phyloP scores from a whole-genome alignment of 2,113 vertebrate genomes.

The Herpetotheres cachinnans region DNA sequence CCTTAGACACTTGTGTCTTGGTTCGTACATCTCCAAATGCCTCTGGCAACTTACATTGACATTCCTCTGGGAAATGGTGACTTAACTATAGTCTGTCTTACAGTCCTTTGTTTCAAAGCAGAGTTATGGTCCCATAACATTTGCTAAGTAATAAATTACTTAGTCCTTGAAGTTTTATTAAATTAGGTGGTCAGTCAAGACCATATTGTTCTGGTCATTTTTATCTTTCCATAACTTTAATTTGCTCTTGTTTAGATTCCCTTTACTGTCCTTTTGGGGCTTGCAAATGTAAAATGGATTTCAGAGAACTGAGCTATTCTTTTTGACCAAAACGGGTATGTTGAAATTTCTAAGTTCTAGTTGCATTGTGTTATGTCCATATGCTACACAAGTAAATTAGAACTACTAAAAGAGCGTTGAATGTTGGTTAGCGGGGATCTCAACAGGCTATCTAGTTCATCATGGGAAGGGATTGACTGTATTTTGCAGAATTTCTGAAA shows the following conservation, averaged over 20 bases:
- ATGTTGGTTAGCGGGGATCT: neutral
- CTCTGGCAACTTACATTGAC: rapidly evolving
- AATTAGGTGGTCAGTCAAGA: neutral
- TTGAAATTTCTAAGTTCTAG: neutral
- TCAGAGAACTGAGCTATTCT: neutral
- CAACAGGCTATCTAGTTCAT: neutral
- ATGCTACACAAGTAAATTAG: neutral
- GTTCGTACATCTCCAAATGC: neutral
- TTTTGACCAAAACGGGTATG: neutral
- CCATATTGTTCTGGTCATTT: neutral
- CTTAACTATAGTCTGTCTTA: neutral
- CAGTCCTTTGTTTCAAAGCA: neutral
- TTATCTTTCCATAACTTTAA: neutral
- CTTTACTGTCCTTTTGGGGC: neutral
- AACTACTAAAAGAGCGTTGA: neutral
- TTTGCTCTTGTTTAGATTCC: neutral
- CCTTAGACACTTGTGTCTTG: neutral
- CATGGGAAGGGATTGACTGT: neutral
- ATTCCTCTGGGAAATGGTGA: neutral
- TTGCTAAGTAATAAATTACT: neutral
- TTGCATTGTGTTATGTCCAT: neutral
- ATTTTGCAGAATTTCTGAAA: neutral
- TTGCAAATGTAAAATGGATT: rapidly evolving
- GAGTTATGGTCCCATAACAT: neutral
- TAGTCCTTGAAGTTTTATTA: neutral